These are phyloP conservation scores for Pleuronectes platessa DNA, from an alignment of 2,113 vertebrate genomes.

Conservation along the genomic window DNA sequence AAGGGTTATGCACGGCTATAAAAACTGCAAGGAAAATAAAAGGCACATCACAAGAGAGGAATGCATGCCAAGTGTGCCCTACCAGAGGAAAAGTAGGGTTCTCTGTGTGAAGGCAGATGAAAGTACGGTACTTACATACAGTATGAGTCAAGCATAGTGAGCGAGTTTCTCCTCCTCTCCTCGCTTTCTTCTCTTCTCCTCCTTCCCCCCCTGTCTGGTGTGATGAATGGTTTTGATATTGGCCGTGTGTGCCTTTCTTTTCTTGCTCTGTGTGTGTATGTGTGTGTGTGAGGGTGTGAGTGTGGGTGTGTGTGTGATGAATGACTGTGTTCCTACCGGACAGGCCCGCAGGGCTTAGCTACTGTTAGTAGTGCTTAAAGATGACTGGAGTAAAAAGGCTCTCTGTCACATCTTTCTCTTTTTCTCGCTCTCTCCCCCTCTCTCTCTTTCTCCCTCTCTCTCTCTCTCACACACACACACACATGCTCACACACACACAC, in stretches of 20 bases:
- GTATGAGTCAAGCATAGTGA: conserved; percentile 38
- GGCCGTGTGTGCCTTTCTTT: conserved; percentile 28
- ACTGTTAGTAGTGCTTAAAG: conserved; percentile 79
- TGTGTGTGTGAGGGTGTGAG: conserved; percentile 34
- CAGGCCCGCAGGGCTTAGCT: conserved; percentile 70
- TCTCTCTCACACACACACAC: not conserved
- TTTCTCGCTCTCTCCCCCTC: not conserved
- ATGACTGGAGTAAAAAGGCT: conserved; percentile 74
- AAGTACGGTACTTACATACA: conserved; percentile 36
- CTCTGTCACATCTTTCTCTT: conserved; percentile 63
- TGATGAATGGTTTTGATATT: conserved; percentile 78
- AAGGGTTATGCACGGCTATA: conserved; percentile 42
- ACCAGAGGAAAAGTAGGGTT: conserved; percentile 36
- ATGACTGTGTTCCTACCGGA: conserved; percentile 67
- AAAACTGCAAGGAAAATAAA: conserved; percentile 22
- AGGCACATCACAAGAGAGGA: conserved; percentile 30
- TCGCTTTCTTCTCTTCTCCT: conserved; percentile 35
- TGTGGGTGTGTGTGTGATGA: conserved; percentile 57
- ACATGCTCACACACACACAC: conserved; percentile 27
- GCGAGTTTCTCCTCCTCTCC: conserved; percentile 38
- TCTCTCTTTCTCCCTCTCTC: not conserved
- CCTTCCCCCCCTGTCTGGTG: conserved; percentile 48
- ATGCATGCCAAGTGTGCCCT: conserved; percentile 25
- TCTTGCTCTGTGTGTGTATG: conserved; percentile 12
- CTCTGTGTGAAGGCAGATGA: conserved; percentile 41